A percentile compares a stretch with the other conserved stretches of the same genome.
Conservation (phyloP, 2,797 vertebrate genomes). For the Hoplostethus mediterraneus region DNA sequence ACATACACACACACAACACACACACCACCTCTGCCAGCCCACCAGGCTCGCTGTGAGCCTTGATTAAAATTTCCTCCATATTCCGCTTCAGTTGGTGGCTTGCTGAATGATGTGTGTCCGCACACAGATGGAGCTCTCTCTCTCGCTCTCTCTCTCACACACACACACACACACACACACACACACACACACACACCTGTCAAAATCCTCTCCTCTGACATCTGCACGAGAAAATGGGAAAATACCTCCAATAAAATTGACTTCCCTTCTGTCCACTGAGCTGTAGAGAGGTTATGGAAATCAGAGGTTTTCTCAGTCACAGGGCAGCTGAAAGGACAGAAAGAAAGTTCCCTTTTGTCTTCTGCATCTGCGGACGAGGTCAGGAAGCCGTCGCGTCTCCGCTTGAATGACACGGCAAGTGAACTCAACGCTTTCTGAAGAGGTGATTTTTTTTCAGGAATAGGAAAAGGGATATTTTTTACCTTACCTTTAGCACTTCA, state of each 20-base stretch:
- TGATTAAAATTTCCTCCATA: conserved; percentile 83
- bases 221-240: conserved; percentile 73
- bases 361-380: conserved; percentile 37
- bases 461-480: no score
- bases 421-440: no score
- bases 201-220: conserved; percentile 52
- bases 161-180: conserved; percentile 33
- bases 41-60: conserved; percentile 71
- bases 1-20: conserved; percentile 9
- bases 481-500: no score
- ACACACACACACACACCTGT: conserved; percentile 40
- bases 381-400: conserved; percentile 2
- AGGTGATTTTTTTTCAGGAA: no score
- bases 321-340: conserved; percentile 36
- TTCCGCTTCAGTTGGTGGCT: conserved; percentile 73
- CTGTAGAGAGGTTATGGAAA: conserved; percentile 60
- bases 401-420: background rate
- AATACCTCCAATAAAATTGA: conserved; percentile 61
- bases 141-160: conserved; percentile 9
- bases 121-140: conserved; percentile 62
- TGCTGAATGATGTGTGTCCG: conserved; percentile 72
- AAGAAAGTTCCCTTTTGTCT: conserved; percentile 52
- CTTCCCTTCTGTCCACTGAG: conserved; percentile 50
- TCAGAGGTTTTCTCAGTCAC: conserved; percentile 28
- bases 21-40: conserved; percentile 46